phyloP scores from a whole-genome alignment of 1,140 invertebrate genomes.

The Sycophaga agraensis region DNA sequence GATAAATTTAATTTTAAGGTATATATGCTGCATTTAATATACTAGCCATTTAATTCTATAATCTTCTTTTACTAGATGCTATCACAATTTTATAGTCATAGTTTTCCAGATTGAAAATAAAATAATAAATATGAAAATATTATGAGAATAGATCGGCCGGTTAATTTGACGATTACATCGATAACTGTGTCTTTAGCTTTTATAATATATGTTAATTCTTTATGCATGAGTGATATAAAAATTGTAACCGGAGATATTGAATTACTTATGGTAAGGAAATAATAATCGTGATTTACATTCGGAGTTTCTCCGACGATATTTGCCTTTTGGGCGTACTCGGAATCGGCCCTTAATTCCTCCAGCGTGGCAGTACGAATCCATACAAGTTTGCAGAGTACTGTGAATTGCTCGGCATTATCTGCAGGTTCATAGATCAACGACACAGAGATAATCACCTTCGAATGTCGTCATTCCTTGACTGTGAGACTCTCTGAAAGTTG shows the following conservation, averaged over 20 bases:
- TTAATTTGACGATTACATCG: no score
- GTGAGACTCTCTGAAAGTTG: not conserved
- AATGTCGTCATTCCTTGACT: not conserved
- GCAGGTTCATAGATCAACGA: not conserved
- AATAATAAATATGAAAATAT: no score
- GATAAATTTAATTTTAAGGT: no score
- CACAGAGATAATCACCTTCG: not conserved
- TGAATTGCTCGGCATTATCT: slow-evolving; percentile 5
- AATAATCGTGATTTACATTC: slow-evolving; percentile 10
- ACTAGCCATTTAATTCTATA: no score
- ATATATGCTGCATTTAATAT: no score
- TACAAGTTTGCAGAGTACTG: not conserved
- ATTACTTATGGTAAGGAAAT: not conserved
- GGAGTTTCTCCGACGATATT: not conserved
- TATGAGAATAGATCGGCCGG: no score
- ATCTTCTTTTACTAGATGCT: no score
- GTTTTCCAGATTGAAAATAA: no score
- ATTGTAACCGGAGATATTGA: not conserved
- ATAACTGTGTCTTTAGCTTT: no score
- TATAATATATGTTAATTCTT: not conserved
- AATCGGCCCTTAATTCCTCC: not conserved
- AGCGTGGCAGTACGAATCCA: not conserved
- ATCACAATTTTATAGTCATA: no score
- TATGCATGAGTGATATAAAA: not conserved
- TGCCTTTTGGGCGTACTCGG: not conserved